Evolutionary conservation across 2,888 invertebrate genomes (phyloP).

Genomic region (Rotaria socialis): DNA sequence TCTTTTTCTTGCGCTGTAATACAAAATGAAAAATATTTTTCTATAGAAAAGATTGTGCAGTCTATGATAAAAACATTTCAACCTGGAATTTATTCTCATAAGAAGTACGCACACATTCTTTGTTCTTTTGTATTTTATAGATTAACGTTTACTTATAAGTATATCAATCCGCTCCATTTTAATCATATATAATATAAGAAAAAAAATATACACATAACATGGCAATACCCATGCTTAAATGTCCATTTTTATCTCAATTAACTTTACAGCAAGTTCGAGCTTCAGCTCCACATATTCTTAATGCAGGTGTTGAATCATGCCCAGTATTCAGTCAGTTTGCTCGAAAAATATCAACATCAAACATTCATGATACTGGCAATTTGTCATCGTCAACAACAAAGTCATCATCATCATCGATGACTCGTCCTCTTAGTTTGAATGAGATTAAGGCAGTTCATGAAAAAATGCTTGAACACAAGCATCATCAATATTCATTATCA

Average conservation of each 20-base stretch:
- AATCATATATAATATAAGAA: too few species aligned
- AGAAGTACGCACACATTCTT: neutral
- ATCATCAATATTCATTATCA: neutral
- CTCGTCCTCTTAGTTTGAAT: neutral
- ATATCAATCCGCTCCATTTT: neutral
- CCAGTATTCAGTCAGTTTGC: conserved; percentile 4
- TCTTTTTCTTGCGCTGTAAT: neutral
- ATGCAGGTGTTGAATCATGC: neutral
- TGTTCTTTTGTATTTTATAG: neutral
- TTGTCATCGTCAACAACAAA: neutral
- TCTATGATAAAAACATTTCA: neutral
- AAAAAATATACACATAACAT: neutral
- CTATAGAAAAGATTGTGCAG: neutral
- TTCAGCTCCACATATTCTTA: conserved; percentile 6
- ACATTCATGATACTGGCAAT: neutral
- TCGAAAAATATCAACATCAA: neutral
- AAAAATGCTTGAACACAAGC: neutral
- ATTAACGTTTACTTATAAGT: neutral
- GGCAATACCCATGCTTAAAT: neutral
- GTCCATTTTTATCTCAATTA: conserved; percentile 32
- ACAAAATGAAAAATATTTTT: neutral
- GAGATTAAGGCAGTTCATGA: conserved; percentile 17
- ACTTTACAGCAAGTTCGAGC: conserved; percentile 33
- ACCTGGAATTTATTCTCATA: neutral
- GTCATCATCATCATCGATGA: neutral